Evolutionary conservation across 1,140 invertebrate species (phyloP), one percentile per base, ranked within the genome.

Genomic region (Anastatus disparis): DNA sequence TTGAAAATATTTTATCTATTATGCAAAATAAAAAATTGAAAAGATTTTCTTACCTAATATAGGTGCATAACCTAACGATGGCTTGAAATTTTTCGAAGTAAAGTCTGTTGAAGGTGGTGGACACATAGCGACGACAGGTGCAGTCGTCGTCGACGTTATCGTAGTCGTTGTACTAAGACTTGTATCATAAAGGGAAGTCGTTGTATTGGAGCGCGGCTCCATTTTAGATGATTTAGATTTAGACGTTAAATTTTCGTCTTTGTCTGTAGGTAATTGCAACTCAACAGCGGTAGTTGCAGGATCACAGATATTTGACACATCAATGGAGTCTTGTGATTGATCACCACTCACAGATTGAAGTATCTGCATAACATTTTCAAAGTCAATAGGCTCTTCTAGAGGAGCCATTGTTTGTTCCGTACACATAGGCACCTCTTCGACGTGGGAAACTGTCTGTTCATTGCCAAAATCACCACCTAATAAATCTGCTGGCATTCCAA

Each of bases 351-450:
- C 35, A 4, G 22, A 12, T 2, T 70, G 48, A 13, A 71, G 40
- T 48, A 71, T 58, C 13, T 71, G 42, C 62, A 71, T 71, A 3
- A 71, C 69, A 48, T 71, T 71, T 0, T 65, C 69, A 35, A 71
- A 65, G 24, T 58, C 52, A 2, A 65, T 48, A 12, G 69, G 69
- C 1, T 71, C 52, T 24, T 71, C 53, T 0, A 65, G 53, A 1
- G 52, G 50, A 10, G 61, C 9, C n/a, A 40, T 27, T 38, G n/a
- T 1, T 26, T 17, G 42, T 20, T 66, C 63, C 2, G 50, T 29
- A 44, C 63, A 55, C 52, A 42, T 44, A 17, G 52, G 63, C 15
- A 61, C 66, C 7, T 69, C 66, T 29, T 69, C 56, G 12, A 61
- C 26, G 26, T 69, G 35, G 17, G 44, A 40, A 2, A 52, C 56